Evolutionary conservation across 1,140 invertebrate genomes (phyloP).

Genomic region (Papilio dardanus): DNA sequence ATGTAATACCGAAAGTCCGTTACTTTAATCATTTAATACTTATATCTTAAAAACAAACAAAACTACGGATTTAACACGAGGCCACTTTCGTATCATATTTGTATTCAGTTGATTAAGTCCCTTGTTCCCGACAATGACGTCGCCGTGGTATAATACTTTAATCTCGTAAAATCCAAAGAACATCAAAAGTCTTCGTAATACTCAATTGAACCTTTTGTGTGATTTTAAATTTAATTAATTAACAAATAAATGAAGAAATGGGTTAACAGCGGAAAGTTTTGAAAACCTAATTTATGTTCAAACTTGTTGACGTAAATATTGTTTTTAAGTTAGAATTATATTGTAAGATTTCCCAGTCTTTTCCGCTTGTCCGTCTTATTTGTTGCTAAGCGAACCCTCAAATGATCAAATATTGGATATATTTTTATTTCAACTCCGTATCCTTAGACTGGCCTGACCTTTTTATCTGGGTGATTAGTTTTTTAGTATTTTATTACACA

Average conservation of each 20-base stretch:
- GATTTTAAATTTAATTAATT: slow-evolving; percentile 60
- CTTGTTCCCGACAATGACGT: slow-evolving; percentile 61
- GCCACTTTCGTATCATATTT: slow-evolving; percentile 52
- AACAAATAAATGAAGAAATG: slow-evolving; percentile 16
- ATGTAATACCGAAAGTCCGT: background rate
- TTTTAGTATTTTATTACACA: background rate
- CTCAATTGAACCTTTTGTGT: slow-evolving; percentile 54
- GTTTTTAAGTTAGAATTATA: background rate
- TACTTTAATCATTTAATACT: background rate
- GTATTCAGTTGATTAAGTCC: slow-evolving; percentile 65
- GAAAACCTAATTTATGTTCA: background rate
- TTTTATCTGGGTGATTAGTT: no score
- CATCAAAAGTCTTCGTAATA: slow-evolving; percentile 53
- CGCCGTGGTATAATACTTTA: slow-evolving; percentile 60
- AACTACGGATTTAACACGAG: slow-evolving; percentile 44
- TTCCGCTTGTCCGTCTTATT: background rate
- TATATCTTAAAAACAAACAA: no score
- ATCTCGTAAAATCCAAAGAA: slow-evolving; percentile 65
- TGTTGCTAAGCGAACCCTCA: background rate
- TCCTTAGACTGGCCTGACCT: no score
- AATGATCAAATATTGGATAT: background rate
- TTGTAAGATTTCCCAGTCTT: background rate
- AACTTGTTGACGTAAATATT: background rate
- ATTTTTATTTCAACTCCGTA: no score
- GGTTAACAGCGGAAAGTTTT: background rate